These are phyloP conservation scores for Copidosoma aretas DNA, from an alignment of 2,888 invertebrate species.

Conservation along the genomic window DNA sequence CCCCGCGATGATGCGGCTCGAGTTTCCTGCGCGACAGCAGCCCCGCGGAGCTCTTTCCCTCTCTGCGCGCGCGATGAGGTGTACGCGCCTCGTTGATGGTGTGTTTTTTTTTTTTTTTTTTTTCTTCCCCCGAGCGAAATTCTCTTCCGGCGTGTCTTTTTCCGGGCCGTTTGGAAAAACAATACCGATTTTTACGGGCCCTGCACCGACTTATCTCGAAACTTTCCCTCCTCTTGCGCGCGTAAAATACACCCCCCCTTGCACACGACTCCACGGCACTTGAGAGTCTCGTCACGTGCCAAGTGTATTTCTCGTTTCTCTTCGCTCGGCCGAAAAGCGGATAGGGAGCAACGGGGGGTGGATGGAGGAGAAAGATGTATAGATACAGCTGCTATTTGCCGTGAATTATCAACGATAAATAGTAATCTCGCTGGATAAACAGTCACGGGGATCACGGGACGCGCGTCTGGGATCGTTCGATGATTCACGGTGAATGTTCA, in stretches of 20 bases:
- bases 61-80: too few relatives aligned
- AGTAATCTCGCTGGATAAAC: constrained; percentile 1
- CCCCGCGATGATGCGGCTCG: too few relatives aligned
- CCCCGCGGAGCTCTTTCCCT: too few relatives aligned
- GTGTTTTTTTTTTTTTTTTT: constrained; percentile 4
- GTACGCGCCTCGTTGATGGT: too few relatives aligned
- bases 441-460: neutral
- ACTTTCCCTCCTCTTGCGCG: constrained; percentile 22
- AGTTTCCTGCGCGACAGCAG: too few relatives aligned
- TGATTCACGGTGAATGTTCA: too few relatives aligned
- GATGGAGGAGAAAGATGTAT: neutral
- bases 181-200: neutral
- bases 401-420: constrained; percentile 17
- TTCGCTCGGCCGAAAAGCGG: neutral
- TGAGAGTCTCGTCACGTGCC: constrained; percentile 25
- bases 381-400: constrained; percentile 5
- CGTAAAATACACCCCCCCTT: constrained; percentile 4
- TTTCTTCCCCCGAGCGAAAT: too few relatives aligned
- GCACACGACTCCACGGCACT: neutral
- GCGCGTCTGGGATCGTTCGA: too few relatives aligned
- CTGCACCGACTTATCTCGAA: constrained; percentile 14
- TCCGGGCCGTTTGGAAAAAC: too few relatives aligned
- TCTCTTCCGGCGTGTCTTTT: too few relatives aligned
- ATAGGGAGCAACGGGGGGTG: neutral
- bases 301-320: constrained; percentile 15